Conservation (phyloP, 2,797 vertebrate genomes). For the Intellagama lesueurii region DNA sequence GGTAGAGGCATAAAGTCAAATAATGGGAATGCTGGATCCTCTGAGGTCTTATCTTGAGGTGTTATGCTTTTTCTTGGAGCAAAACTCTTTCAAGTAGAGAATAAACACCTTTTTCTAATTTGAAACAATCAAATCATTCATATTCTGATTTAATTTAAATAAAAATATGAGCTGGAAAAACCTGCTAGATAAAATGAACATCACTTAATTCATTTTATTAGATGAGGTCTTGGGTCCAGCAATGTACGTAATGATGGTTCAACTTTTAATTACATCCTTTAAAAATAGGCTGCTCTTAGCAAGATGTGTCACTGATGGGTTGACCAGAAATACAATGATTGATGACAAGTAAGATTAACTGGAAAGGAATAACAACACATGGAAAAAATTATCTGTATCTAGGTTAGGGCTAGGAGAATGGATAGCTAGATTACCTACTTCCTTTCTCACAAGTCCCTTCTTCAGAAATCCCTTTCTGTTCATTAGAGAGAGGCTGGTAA, state of each 20-base stretch:
- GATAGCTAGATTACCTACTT: no score
- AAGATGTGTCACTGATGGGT: background rate
- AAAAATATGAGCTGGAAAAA: background rate
- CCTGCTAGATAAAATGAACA: background rate
- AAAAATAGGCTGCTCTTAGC: background rate
- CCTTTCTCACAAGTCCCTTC: no score
- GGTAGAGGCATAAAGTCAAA: background rate
- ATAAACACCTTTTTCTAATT: constrained; percentile 4
- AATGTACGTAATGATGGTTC: constrained; percentile 4
- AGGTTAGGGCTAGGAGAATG: no score
- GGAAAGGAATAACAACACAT: no score
- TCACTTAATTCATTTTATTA: background rate
- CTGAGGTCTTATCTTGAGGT: background rate
- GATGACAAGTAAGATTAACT: no score
- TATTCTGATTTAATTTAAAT: constrained; percentile 16
- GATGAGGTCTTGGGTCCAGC: background rate
- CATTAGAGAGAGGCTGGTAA: no score
- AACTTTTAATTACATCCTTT: background rate
- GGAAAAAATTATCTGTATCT: no score
- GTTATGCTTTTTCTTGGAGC: background rate
- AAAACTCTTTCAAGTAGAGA: background rate
- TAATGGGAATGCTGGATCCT: background rate
- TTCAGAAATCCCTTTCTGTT: no score
- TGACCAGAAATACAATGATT: background rate
- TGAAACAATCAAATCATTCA: constrained; percentile 9